These are phyloP conservation scores for Micropoecilia bifurca DNA, from an alignment of 2,797 vertebrate species.

Conservation along the genomic window DNA sequence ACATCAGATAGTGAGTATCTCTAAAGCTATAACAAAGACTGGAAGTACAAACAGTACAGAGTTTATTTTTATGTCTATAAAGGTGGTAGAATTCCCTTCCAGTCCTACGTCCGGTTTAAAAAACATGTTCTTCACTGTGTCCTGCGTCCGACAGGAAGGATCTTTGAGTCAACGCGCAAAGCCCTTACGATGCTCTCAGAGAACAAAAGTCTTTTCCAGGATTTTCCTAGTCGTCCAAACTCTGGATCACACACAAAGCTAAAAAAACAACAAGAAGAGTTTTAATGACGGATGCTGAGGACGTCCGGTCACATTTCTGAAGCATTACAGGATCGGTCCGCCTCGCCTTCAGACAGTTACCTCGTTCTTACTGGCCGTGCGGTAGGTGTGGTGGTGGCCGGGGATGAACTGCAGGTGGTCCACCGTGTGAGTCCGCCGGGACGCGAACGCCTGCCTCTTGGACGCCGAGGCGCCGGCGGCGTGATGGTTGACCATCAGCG, in stretches of 20 bases:
- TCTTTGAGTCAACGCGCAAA: conserved; percentile 70
- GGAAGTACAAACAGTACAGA: conserved; percentile 82
- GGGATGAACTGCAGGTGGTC: conserved; percentile 97
- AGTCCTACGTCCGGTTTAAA: conserved; percentile 62
- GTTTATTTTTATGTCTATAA: conserved; percentile 78
- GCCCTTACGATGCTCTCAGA: conserved; percentile 79
- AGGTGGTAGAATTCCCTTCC: conserved; percentile 67
- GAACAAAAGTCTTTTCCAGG: conserved; percentile 60
- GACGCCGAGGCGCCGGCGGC: conserved; percentile 82
- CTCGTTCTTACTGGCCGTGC: conserved; percentile 97
- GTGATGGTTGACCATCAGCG: conserved; percentile 87
- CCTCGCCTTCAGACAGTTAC: conserved; percentile 90
- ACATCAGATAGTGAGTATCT: conserved; percentile 69
- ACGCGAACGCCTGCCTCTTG: conserved; percentile 96
- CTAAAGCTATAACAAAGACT: conserved; percentile 82
- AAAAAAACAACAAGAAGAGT: conserved; percentile 74
- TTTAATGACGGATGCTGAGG: conserved; percentile 49
- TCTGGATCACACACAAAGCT: conserved; percentile 69
- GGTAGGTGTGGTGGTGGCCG: conserved; percentile 91
- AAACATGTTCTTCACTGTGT: conserved; percentile 65
- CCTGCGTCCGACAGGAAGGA: conserved; percentile 54
- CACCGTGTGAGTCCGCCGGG: conserved; percentile 95
- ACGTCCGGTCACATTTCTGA: conserved; percentile 20
- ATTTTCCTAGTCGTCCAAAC: conserved; percentile 54
- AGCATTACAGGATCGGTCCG: conserved; percentile 29